Evolutionary conservation across 2,888 invertebrate species (phyloP), one percentile per base, ranked within the genome.

Genomic region (Pseudanteris insignis): DNA sequence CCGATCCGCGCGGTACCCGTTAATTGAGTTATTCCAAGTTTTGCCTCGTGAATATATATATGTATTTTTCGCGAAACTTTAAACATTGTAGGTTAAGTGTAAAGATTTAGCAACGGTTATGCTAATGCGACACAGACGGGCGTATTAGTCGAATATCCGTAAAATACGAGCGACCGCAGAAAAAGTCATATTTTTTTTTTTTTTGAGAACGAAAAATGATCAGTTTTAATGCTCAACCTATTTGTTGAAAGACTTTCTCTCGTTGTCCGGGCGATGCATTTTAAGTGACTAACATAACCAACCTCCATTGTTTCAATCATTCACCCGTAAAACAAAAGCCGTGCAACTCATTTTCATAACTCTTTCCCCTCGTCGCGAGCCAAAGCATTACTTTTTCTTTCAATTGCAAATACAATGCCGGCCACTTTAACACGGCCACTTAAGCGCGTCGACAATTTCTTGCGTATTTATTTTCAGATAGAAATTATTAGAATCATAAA

Each of bases 211-310:
- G 66, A 66, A 67, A 69, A 71, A 73, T 67, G 69, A 65, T 66
- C 66, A 68, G 68, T 68, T 50, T 34, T 24, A 41, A 68, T 67
- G 69, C 71, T 74, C 72, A 74, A 74, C 74, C 70, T 67, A 72
- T 70, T 72, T 72, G 64, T 50, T 67, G 67, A 71, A 69, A 68
- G 70, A 72, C 71, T 73, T 74, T 73, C 67, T 68, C 68, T 65
- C 47, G 55, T 38, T 57, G 37, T 32, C 12, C 36, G 51, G 44
- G 55, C 46, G 66, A 61, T 65, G 53, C 58, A 36, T 29, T 43
- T 48, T 41, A 48, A 53, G 41, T 40, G 34, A 43, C 41, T 44
- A 40, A 36, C 29, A 36, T 47, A 64, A 47, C 65, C 41, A 51
- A 48, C 25, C n/a, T 65, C 70, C 68, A 72, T 74, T 73, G 74